Evolutionary conservation across 2,888 invertebrate species (phyloP).

Genomic region (Nephrotoma guestfalica): DNA sequence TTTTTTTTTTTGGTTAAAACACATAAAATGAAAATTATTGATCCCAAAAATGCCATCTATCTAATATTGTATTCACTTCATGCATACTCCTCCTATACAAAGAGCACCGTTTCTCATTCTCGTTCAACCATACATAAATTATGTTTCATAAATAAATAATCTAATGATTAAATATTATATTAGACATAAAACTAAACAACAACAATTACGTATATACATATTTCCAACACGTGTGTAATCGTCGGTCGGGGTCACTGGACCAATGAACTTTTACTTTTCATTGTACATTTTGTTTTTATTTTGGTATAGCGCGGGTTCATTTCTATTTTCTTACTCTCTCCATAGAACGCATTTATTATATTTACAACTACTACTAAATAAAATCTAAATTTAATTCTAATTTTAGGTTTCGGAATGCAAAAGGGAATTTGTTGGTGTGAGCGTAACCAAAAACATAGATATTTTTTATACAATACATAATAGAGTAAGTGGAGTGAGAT

Average conservation of each 20-base stretch:
- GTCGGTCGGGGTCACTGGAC: slow-evolving; percentile 11
- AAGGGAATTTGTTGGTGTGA: not conserved
- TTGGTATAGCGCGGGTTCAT: not conserved
- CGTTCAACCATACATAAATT: not conserved
- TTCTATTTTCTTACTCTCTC: not conserved
- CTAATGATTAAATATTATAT: not conserved
- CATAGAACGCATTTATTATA: not conserved
- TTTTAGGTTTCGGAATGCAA: not conserved
- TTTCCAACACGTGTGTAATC: not conserved
- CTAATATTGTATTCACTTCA: not conserved
- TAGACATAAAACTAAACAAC: not conserved
- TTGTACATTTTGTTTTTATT: not conserved
- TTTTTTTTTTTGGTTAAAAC: not conserved
- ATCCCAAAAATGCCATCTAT: not conserved
- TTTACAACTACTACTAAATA: not conserved
- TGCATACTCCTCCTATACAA: not conserved
- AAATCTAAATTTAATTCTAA: not conserved
- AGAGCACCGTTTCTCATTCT: not conserved
- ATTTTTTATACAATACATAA: not conserved
- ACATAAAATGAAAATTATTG: not conserved
- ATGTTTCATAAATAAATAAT: not conserved
- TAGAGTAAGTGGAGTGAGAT: not conserved
- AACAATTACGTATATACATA: not conserved
- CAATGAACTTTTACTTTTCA: slow-evolving; percentile 14
- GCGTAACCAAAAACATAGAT: not conserved